Base-by-base conservation (phyloP, 2,888 invertebrate species). In the Panopea generosa region DNA sequence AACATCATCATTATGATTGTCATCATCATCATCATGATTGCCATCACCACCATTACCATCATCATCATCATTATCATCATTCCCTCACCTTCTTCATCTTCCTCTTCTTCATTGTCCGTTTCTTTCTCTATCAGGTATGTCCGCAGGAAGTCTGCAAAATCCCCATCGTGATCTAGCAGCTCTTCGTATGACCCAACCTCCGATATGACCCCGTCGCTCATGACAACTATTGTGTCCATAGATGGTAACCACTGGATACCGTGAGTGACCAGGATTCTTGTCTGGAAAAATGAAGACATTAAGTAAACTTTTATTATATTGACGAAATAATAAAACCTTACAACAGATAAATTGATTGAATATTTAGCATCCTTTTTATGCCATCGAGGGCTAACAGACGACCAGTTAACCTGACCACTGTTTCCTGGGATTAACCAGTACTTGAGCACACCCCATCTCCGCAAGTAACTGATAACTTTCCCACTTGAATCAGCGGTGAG, bases 201-300 rank as follows among this genome's bases (percentile, higher is more conserved):
- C 0, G 97, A 96, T 20, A 99, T 95, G 87, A 95, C 94, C 0
- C 99, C 99, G 87, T 96, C 94, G 56, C 96, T 96, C 89, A 99
- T 92, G 9, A 99, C 99, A 81, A 98, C 93, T 82, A 99, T 97
- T 88, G 96, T 94, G 93, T 99, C 97, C 1, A 97, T 96, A 87
- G 96, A 95, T 0, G 97, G 96, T 85, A 99, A 94, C 93, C 96
- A 98, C 2, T 97, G 97, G 70, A 99, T 96, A 83, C 97, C 96
- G 93, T 99, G 99, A 0, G 99, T 99, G 38, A 99, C 98, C 88
- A 99, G 94, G 45, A 99, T 93, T 77, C 99, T 94, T 0, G 98
- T 98, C 94, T 95, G 83, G n/a, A 73, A 45, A 11, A 33, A 33
- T n/a, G n/a, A n/a, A n/a, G n/a, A n/a, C n/a, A n/a, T n/a, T n/a